Evolutionary conservation across 2,888 invertebrate genomes (phyloP).

Genomic region (Polymixis flavicincta): DNA sequence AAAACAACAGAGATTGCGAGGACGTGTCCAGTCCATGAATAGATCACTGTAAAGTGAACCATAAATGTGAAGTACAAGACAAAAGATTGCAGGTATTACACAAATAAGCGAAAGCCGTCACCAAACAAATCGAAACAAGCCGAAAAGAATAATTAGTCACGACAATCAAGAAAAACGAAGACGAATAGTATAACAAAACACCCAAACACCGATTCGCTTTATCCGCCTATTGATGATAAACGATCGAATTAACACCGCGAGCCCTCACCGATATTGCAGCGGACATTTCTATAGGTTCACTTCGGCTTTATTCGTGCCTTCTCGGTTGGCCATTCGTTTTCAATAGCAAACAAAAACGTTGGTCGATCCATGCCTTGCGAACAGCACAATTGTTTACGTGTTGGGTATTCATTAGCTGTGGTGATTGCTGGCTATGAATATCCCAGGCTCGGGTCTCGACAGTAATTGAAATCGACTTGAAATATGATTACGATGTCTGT

Average conservation of each 20-base stretch:
- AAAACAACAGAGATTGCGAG: too few relatives aligned
- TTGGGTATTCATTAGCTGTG: slow-evolving; percentile 54
- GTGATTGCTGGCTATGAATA: slow-evolving; percentile 56
- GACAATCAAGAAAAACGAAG: slow-evolving; percentile 13
- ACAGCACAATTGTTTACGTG: slow-evolving; percentile 56
- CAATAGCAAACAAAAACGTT: slow-evolving; percentile 60
- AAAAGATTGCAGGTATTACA: not conserved
- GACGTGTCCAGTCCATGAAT: not conserved
- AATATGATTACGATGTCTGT: slow-evolving; percentile 51
- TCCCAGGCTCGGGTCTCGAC: slow-evolving; percentile 19
- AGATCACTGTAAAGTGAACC: not conserved
- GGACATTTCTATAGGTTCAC: slow-evolving; percentile 62
- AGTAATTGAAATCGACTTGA: slow-evolving; percentile 56
- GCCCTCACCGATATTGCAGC: slow-evolving; percentile 58
- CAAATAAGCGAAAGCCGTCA: slow-evolving; percentile 9
- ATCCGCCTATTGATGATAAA: slow-evolving; percentile 53
- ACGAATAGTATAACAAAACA: slow-evolving; percentile 29
- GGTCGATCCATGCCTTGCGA: slow-evolving; percentile 49
- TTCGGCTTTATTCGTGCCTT: slow-evolving; percentile 53
- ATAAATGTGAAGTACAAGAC: not conserved
- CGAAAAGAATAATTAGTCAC: slow-evolving; percentile 22
- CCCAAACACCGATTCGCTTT: slow-evolving; percentile 36
- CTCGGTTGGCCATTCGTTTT: slow-evolving; percentile 42
- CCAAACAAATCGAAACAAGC: slow-evolving; percentile 3
- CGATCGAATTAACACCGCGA: slow-evolving; percentile 54